These are phyloP conservation scores for Drosophila nr. fundita DNA, from an alignment of 2,888 invertebrate species.

Conservation along the genomic window DNA sequence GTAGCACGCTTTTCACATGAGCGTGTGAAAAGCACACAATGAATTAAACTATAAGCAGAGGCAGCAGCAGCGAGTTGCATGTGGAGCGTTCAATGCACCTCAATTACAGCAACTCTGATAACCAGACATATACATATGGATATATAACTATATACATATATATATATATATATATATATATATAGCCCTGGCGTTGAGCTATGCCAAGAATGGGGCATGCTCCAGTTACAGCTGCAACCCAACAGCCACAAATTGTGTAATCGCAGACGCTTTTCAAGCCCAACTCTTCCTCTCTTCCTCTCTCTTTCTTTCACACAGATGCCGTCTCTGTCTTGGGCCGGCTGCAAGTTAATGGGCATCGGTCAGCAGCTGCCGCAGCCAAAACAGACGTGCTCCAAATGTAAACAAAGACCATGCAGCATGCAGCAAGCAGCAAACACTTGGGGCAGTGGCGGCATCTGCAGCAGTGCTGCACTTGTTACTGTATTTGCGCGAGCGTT, in stretches of 20 bases:
- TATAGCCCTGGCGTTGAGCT: constrained; percentile 30
- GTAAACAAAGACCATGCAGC: constrained; percentile 66
- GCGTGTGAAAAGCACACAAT: constrained; percentile 71
- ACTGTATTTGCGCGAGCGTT: constrained; percentile 23
- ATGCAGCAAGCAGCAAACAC: background rate
- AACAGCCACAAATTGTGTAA: constrained; percentile 42
- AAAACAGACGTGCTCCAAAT: constrained; percentile 80
- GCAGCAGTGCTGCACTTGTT: constrained; percentile 49
- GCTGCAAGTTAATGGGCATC: constrained; percentile 67
- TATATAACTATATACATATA: background rate
- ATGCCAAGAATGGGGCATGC: constrained; percentile 59
- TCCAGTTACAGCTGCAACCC: constrained; percentile 60
- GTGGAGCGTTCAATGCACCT: constrained; percentile 52
- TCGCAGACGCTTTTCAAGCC: constrained; percentile 17
- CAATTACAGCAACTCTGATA: constrained; percentile 3
- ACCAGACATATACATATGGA: background rate
- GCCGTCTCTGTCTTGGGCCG: constrained; percentile 29
- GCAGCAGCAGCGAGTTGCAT: constrained; percentile 15
- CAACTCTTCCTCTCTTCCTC: constrained; percentile 4
- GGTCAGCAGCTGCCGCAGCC: constrained; percentile 75
- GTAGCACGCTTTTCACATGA: constrained; percentile 75
- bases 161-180: background rate
- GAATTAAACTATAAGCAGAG: constrained; percentile 12
- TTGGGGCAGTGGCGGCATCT: constrained; percentile 6
- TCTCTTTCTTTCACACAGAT: background rate